Evolutionary conservation across 92 coral and sea anemone genomes (phyloP), one percentile per base, ranked within the genome.

Genomic region (Ricordea florida): DNA sequence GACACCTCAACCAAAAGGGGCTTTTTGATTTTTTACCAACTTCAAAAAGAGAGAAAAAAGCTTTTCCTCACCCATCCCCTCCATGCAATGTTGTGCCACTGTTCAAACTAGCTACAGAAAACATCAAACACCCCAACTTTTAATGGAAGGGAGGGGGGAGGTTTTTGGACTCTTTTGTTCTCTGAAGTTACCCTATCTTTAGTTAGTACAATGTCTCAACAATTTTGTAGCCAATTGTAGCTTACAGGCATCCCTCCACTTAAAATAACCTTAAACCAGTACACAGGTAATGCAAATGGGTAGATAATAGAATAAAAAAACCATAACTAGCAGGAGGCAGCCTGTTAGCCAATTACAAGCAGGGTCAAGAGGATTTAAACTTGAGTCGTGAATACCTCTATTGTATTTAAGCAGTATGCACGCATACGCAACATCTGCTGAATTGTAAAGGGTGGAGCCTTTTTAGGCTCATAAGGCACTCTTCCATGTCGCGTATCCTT

Each of bases 401-500:
- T 42, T 66, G 73, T 45, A 25, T 51, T 15, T 32, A 77, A 63
- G 28, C 82, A 76, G 74, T 77, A 65, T 13, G 25, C 47, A 7
- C 83, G 46, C 66, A 77, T 77, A 14, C 65, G 41, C 57, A 18
- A 37, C 29, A 77, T 21, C 29, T 77, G 74, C 41, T 48, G 63
- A 15, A 77, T 29, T 2, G 61, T 48, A 46, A 77, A 77, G 21
- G 83, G 66, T 18, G 83, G 76, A 4, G 75, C 75, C 66, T 43
- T 57, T 22, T 59, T 73, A 1, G 80, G 80, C 30, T 73, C 72
- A 46, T 73, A 73, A 4, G 80, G 75, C 40, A 51, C 53, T 31
- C 74, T 77, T 30, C 83, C 83, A 10, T 21, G 47, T 16, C 41
- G 41, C 17, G 43, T 37, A 15, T 77, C 83, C 26, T 41, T 64